These are phyloP conservation scores for Drosophila meridiana DNA, from an alignment of 2,888 invertebrate genomes.

Conservation along the genomic window DNA sequence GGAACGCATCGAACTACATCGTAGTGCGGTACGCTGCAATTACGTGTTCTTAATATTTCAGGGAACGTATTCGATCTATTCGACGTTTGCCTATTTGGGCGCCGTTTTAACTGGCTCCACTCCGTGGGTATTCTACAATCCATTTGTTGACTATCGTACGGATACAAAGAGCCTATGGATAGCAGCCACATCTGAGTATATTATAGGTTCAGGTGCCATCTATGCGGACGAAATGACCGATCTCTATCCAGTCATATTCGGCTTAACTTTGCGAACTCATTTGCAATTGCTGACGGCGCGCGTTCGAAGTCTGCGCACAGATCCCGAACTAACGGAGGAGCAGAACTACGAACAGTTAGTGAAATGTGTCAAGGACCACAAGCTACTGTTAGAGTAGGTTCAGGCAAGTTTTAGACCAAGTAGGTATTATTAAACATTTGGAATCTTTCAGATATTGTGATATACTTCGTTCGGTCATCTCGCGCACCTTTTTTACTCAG, in stretches of 20 bases:
- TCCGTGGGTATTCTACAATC: constrained; percentile 40
- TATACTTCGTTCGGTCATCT: constrained; percentile 41
- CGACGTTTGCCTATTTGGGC: constrained; percentile 6
- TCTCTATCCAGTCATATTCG: constrained; percentile 22
- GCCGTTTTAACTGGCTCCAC: constrained; percentile 12
- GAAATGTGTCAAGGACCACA: constrained; percentile 50
- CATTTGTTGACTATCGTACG: constrained; percentile 28
- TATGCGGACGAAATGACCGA: constrained; percentile 24
- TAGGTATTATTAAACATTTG: not conserved
- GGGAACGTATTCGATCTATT: not conserved
- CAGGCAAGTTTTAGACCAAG: not conserved
- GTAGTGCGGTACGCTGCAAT: constrained; percentile 34
- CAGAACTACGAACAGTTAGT: constrained; percentile 38
- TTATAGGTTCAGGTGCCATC: constrained; percentile 1
- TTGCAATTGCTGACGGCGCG: constrained; percentile 27
- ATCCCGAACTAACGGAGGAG: not conserved
- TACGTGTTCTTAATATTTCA: constrained; percentile 22
- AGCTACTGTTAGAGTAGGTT: constrained; percentile 36
- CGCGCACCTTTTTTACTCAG: constrained; percentile 49
- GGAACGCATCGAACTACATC: constrained; percentile 27
- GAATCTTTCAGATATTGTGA: constrained; percentile 38
- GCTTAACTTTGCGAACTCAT: constrained; percentile 34
- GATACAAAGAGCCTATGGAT: constrained; percentile 19
- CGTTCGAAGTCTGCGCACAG: constrained; percentile 27
- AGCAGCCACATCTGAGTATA: constrained; percentile 10